phyloP scores from a whole-genome alignment of 2,797 vertebrate species.

The Toxotes lorentzi region DNA sequence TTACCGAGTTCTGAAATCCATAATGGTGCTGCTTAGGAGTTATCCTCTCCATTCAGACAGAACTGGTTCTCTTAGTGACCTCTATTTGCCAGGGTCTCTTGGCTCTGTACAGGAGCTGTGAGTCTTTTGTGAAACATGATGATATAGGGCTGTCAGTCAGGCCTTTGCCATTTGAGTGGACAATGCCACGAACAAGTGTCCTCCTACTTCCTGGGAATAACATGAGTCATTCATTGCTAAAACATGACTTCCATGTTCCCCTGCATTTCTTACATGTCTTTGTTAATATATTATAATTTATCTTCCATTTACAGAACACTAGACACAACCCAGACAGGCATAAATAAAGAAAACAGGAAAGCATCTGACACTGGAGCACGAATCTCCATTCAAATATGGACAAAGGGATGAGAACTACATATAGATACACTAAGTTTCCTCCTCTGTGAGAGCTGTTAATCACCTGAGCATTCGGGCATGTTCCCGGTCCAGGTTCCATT shows the following conservation, averaged over 20 bases:
- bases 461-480: slow-evolving; percentile 95
- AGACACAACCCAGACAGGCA: not conserved
- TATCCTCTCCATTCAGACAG: slow-evolving; percentile 62
- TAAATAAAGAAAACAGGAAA: not conserved
- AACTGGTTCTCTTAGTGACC: slow-evolving; percentile 68
- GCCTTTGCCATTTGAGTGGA: slow-evolving; percentile 40
- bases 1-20: slow-evolving; percentile 54
- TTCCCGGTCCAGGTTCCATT: slow-evolving; percentile 97
- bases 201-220: slow-evolving; percentile 1
- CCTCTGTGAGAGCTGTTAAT: slow-evolving; percentile 16
- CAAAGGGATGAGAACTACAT: not conserved
- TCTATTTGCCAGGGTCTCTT: slow-evolving; percentile 73
- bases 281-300: too few relatives aligned
- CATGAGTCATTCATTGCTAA: slow-evolving; percentile 2
- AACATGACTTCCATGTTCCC: not conserved
- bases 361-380: not conserved
- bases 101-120: slow-evolving; percentile 48
- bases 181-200: slow-evolving; percentile 33
- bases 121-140: slow-evolving; percentile 65
- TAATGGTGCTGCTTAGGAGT: slow-evolving; percentile 54
- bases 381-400: not conserved
- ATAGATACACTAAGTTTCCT: not conserved
- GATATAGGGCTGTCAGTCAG: slow-evolving; percentile 61
- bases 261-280: not conserved
- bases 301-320: too few relatives aligned